These are phyloP conservation scores for Watsonalla binaria DNA, from an alignment of 2,888 invertebrate species.

Conservation along the genomic window DNA sequence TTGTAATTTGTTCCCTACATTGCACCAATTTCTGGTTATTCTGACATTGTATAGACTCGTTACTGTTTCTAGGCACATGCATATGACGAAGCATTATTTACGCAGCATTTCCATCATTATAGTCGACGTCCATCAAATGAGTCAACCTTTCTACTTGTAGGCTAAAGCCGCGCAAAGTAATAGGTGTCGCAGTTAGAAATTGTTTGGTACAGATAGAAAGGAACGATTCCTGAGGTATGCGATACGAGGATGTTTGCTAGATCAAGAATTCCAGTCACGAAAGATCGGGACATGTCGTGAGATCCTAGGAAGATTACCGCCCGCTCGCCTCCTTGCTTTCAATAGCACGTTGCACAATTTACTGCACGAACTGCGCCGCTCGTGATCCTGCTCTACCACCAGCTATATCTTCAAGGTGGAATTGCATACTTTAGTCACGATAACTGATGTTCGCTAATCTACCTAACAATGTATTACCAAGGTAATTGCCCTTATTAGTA, in stretches of 20 bases:
- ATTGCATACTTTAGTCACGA: slow-evolving; percentile 54
- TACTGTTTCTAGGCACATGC: too few relatives aligned
- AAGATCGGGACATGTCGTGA: slow-evolving; percentile 51
- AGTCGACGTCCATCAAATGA: too few relatives aligned
- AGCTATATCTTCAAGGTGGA: slow-evolving; percentile 52
- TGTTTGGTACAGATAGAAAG: neutral
- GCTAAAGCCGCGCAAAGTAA: too few relatives aligned
- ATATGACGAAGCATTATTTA: too few relatives aligned
- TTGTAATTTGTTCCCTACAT: too few relatives aligned
- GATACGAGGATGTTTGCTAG: slow-evolving; percentile 19
- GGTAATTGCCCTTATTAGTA: too few relatives aligned
- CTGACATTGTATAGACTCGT: too few relatives aligned
- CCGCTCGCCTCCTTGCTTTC: slow-evolving; percentile 49
- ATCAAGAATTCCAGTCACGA: slow-evolving; percentile 59
- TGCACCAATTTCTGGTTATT: too few relatives aligned
- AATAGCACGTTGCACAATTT: slow-evolving; percentile 69
- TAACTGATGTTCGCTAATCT: slow-evolving; percentile 30
- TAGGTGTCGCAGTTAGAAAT: too few relatives aligned
- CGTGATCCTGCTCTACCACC: slow-evolving; percentile 46
- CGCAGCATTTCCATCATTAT: too few relatives aligned
- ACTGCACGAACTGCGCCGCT: slow-evolving; percentile 51
- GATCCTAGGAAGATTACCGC: slow-evolving; percentile 54
- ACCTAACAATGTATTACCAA: neutral
- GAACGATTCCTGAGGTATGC: slow-evolving; percentile 1
- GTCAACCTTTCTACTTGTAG: too few relatives aligned